Conservation (phyloP, 2,113 vertebrate species). For the Pelmatolapia mariae region DNA sequence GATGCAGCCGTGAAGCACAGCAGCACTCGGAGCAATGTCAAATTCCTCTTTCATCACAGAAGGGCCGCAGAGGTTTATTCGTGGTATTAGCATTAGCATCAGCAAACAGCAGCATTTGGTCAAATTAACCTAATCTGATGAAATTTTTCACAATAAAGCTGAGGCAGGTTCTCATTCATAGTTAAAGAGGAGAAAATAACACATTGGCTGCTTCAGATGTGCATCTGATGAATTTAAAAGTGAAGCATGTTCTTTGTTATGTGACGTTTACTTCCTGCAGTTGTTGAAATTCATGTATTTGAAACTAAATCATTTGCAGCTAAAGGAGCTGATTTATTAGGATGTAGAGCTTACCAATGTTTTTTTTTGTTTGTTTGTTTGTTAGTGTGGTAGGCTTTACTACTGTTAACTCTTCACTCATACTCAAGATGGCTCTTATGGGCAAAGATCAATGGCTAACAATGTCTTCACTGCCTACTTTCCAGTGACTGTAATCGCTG, state of each 20-base stretch:
- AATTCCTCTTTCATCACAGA: background rate
- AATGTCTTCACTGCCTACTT: background rate
- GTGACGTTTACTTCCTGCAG: background rate
- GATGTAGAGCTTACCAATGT: background rate
- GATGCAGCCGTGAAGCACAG: background rate
- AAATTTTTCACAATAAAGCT: background rate
- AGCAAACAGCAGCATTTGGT: slow-evolving; percentile 49
- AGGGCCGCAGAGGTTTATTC: background rate
- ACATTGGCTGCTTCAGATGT: background rate
- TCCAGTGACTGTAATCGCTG: background rate
- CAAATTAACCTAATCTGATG: background rate
- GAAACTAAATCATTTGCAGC: fast-evolving
- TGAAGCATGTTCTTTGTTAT: background rate
- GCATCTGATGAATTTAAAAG: background rate
- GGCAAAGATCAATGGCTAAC: background rate
- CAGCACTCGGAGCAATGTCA: background rate
- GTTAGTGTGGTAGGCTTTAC: background rate
- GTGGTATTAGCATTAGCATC: slow-evolving; percentile 39
- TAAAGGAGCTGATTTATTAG: background rate
- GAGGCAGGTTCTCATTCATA: background rate
- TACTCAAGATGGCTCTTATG: background rate
- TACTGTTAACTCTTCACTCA: background rate
- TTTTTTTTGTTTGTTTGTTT: background rate
- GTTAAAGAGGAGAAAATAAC: background rate
- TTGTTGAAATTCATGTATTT: background rate